Base-by-base conservation (phyloP, 2,113 vertebrate species). In the Xenopus laevis region DNA sequence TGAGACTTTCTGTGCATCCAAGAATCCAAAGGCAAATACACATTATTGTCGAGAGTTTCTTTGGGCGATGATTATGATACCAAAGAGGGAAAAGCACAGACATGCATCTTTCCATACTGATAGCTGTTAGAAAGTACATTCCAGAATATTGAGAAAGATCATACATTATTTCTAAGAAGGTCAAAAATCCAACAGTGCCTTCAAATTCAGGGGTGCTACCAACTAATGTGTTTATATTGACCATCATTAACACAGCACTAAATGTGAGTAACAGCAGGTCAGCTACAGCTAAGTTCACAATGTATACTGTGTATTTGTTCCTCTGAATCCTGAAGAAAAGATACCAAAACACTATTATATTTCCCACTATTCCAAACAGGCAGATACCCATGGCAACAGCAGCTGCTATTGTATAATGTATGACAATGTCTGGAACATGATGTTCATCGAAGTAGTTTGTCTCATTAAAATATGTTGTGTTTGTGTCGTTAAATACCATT, bases 211-310 rank as follows among this genome's bases (percentile, higher is more conserved):
- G 27, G 7, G 55, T n/a, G 13, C 1, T 21, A 17, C 33, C 33
- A 21, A 64, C 1, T 12, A 76, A 0, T 69, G 57, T n/a, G 53
- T 76, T 62, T 21, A 76, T 69, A 20, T 53, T 16, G 8, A 76
- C 13, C 27, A 76, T 69, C 52, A 69, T 18, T 17, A 55, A 1
- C 0, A 63, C 7, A 3, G 15, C 18, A 63, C 16, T 45, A 62
- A 69, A 76, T 63, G 58, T 9, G 2, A 78, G 15, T 47, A 58
- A 57, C 4, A 63, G 30, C 17, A 58, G 57, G 33, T 78, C 71
- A 40, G 71, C 71, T 17, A 62, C 71, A 4, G 77, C 52, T 52
- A 78, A 67, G 44, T 78, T 78, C 13, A 78, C 63, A 23, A 78
- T 69, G 45, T 73, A 78, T 58, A 73, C 44, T 3, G 59, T 65